Base-by-base conservation (phyloP, 2,113 vertebrate genomes). In the Crotalus viridis region DNA sequence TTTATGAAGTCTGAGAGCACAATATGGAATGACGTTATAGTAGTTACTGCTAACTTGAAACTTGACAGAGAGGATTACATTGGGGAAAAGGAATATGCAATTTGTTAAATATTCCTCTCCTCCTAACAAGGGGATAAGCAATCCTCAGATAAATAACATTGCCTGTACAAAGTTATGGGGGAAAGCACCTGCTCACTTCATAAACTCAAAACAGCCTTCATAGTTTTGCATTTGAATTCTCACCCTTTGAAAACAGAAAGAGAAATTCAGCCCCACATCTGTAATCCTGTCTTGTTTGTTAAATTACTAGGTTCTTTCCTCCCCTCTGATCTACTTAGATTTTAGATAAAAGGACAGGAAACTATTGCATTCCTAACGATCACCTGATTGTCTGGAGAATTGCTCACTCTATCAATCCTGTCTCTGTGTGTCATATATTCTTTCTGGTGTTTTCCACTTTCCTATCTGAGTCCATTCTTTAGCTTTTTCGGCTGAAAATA, bases 401-500 rank as follows among this genome's bases (percentile, higher is more conserved):
- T 8, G 22, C 39, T 5, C 57, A 13, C 88, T 48, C 0, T 39
- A 0, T 61, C 1, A 0, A 5, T 81, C 89, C 17, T 85, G 21
- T 61, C 19, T 85, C 54, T 85, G 57, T 74, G 90, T 51, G 24
- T 89, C 0, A 69, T 13, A 89, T 91, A 69, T 85, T 59, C 22
- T 69, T 19, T 57, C 0, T 0, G 3, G 3, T 57, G 92, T 81
- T 0, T 0, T 12, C 90, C 52, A 43, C 85, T 0, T 0, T 91
- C 85, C 90, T 91, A 61, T 0, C 2, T 88, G 88, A 91, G 93
- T 56, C 69, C 94, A 89, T 90, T 88, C 33, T 85, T 24, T 15
- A 0, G 0, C 7, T 56, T 92, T 17, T 46, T 81, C 61, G 69
- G 93, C 89, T 51, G 7, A 0, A 89, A 90, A 1, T 69, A 52